Evolutionary conservation across 2,113 vertebrate genomes (phyloP).

Genomic region (Odobenus rosmarus): DNA sequence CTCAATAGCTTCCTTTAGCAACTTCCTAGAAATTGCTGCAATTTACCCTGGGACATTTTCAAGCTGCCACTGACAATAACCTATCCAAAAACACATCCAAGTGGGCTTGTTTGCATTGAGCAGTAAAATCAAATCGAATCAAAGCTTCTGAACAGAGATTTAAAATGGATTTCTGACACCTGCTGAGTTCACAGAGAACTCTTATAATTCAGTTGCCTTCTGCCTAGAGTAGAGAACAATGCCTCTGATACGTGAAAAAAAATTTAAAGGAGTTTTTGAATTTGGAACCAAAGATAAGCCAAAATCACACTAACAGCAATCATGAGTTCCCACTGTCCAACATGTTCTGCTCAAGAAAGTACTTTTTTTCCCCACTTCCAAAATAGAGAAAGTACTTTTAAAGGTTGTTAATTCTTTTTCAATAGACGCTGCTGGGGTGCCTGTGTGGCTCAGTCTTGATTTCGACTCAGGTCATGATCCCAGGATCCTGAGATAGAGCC

Average conservation of each 20-base stretch:
- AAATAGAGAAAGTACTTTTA: background rate
- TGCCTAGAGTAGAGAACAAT: background rate
- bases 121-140: slow-evolving; percentile 29
- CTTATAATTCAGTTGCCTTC: slow-evolving; percentile 41
- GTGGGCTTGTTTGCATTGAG: background rate
- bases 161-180: slow-evolving; percentile 43
- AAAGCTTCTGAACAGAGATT: slow-evolving; percentile 19
- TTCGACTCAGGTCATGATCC: background rate
- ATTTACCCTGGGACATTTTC: background rate
- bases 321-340: background rate
- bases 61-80: slow-evolving; percentile 4
- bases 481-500: background rate
- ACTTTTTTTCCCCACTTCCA: background rate
- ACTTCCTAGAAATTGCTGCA: slow-evolving; percentile 9
- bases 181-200: background rate
- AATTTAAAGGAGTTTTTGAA: background rate
- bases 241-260: background rate
- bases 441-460: background rate
- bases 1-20: background rate
- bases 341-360: background rate
- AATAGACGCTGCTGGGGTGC: background rate
- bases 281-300: slow-evolving; percentile 15
- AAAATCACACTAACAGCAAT: background rate
- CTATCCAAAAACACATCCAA: background rate
- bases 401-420: background rate